Evolutionary conservation across 2,888 invertebrate genomes (phyloP), one percentile per base, ranked within the genome.

Genomic region (Apamea anceps): DNA sequence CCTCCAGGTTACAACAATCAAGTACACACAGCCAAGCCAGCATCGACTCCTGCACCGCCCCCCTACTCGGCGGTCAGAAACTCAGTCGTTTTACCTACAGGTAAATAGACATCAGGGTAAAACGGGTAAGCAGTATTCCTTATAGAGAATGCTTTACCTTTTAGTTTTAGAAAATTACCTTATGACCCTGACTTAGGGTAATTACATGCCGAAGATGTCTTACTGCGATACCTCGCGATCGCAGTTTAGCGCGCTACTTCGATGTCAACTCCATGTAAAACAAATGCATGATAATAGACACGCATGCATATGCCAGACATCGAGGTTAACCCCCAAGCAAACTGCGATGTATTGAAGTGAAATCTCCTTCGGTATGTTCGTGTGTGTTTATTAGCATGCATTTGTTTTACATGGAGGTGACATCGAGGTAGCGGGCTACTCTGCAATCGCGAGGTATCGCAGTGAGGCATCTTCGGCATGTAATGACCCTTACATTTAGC

Each of bases 11-110:
- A 96, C 82, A 93, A 91, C 25, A 93, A 89, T 65, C 95, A 95
- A 94, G 96, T 97, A 89, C 97, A 97, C 95, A 98, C 98, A 90
- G 98, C 97, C 75, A 98, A 98, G 95, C 98, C 98, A 12, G 98
- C 98, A 77, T 97, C 98, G 48, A 98, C 98, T 68, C 98, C 98
- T 51, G 98, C 98, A 82, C 98, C 98, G 75, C 98, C 98, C 21
- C 98, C 98, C 1, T 98, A 98, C 93, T 97, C 97, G 2, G 94
- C 97, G 0, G 91, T 96, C 0, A 91, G 97, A 79, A 96, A 93
- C 75, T 96, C 97, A 2, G 93, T 95, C 73, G 94, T 94, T 71
- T 87, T 94, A 83, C 95, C 96, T 15, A 88, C 95, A 93, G 96
- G 97, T 97, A 94, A 94, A 92, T 93, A 92, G 82, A 66, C 77